Conservation (phyloP, 1,140 invertebrate species). For the Drosophila triauraria region DNA sequence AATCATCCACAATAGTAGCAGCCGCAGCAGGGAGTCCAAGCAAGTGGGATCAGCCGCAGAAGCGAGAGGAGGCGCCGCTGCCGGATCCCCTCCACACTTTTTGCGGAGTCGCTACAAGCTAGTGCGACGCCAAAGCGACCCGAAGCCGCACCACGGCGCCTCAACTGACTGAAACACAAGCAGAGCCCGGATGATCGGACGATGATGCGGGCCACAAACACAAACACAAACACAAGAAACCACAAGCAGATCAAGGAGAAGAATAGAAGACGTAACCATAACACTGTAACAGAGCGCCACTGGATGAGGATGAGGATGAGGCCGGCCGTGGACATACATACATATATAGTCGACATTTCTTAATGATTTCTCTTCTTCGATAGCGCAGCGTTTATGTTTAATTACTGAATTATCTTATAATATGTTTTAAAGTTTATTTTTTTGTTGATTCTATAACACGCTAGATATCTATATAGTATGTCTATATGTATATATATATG, state of each 20-base stretch:
- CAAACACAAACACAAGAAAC: no score
- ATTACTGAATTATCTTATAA: conserved; percentile 9
- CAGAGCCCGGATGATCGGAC: conserved; percentile 10
- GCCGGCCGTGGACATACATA: no score
- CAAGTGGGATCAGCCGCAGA: neutral
- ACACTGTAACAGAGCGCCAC: neutral
- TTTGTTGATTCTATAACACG: neutral
- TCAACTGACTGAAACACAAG: conserved; percentile 43
- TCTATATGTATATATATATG: neutral
- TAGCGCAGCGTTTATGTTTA: conserved; percentile 7
- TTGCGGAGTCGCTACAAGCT: conserved; percentile 56
- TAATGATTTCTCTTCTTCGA: conserved; percentile 2
- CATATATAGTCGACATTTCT: neutral
- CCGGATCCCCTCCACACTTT: neutral
- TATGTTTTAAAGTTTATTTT: neutral
- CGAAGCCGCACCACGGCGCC: neutral
- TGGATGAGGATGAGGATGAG: neutral
- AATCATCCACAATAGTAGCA: neutral
- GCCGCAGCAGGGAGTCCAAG: neutral
- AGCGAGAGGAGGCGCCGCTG: no score
- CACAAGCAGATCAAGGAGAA: neutral
- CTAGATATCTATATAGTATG: neutral
- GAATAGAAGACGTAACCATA: neutral
- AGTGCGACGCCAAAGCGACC: conserved; percentile 23
- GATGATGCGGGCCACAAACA: neutral